Evolutionary conservation across 2,797 vertebrate genomes (phyloP).

Genomic region (Rhynchonycteris naso): DNA sequence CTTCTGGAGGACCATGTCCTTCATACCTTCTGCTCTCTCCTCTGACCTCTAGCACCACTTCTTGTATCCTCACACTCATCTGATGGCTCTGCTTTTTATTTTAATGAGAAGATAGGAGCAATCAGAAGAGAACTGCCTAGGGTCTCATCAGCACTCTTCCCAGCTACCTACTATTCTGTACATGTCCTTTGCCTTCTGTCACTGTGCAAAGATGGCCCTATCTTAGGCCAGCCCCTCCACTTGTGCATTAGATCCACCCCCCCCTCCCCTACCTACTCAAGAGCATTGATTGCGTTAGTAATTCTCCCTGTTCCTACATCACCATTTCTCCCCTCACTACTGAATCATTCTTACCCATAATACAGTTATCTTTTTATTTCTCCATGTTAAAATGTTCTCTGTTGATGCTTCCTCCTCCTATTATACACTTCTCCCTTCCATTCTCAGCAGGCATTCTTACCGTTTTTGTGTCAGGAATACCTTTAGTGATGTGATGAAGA

Average conservation of each 20-base stretch:
- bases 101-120: neutral
- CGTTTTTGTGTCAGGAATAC: neutral
- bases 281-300: neutral
- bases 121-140: neutral
- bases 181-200: neutral
- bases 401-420: neutral
- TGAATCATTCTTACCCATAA: conserved; percentile 52
- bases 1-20: neutral
- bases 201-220: neutral
- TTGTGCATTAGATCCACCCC: neutral
- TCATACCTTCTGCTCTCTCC: neutral
- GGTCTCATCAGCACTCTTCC: neutral
- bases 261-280: neutral
- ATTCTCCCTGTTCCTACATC: neutral
- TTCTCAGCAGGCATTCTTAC: neutral
- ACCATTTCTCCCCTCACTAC: neutral
- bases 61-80: neutral
- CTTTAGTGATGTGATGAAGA: neutral
- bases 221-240: neutral
- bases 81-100: conserved; percentile 2
- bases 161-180: neutral
- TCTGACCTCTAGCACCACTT: neutral
- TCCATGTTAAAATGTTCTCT: neutral
- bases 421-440: neutral
- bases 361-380: conserved; percentile 21